Percentiles rank a stretch among this genome's conserved stretches.
Conservation (phyloP, 2,888 invertebrate species). For the Troilus luridus region DNA sequence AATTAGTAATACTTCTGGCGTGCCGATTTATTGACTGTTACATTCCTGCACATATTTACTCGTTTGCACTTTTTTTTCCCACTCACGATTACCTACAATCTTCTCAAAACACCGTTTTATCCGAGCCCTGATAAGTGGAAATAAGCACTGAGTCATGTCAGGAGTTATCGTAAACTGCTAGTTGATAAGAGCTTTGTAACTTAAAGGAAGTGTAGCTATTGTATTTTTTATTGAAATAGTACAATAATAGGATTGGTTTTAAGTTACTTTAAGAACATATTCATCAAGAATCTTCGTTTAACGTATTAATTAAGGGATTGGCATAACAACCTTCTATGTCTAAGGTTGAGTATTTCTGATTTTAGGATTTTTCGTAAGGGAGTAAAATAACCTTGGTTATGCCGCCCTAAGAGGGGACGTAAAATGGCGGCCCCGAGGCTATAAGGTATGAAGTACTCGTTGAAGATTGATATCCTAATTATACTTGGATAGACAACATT, state of each 20-base stretch:
- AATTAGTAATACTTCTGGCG: neutral
- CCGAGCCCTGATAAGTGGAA: neutral
- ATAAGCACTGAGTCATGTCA: conserved; percentile 18
- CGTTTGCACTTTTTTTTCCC: neutral
- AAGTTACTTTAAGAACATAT: too few relatives aligned
- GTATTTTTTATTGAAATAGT: neutral
- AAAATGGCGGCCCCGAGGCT: too few relatives aligned
- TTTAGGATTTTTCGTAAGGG: too few relatives aligned
- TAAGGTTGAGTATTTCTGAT: too few relatives aligned
- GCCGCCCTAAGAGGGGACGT: too few relatives aligned
- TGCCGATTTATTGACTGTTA: neutral
- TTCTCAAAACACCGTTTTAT: neutral
- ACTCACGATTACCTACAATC: neutral
- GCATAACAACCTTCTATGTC: too few relatives aligned
- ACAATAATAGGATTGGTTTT: neutral
- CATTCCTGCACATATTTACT: neutral
- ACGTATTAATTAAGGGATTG: too few relatives aligned
- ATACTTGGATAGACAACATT: too few relatives aligned
- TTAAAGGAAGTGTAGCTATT: neutral
- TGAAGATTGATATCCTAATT: too few relatives aligned
- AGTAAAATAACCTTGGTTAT: too few relatives aligned
- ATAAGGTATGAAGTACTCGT: too few relatives aligned
- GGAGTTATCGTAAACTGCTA: neutral
- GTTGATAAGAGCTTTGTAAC: neutral
- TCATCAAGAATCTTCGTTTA: too few relatives aligned